Percentiles rank a stretch among this genome's conserved stretches.
phyloP scores from a whole-genome alignment of 1,140 invertebrate genomes.

The Ceratina japonica region DNA sequence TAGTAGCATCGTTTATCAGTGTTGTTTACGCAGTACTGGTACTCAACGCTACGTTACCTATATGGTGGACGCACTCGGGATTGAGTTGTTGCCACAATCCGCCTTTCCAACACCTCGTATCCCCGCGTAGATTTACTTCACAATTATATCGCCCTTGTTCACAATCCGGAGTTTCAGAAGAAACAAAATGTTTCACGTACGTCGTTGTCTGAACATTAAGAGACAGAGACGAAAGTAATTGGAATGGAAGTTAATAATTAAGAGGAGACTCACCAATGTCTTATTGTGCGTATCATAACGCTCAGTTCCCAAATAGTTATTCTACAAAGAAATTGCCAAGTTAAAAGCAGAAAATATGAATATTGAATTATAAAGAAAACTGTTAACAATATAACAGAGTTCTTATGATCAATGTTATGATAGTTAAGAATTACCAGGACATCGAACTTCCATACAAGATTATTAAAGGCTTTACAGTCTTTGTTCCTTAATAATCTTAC shows the following conservation, averaged over 20 bases:
- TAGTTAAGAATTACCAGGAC: conserved; percentile 32
- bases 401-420: conserved; percentile 19
- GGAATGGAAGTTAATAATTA: too few species aligned
- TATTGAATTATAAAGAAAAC: neutral
- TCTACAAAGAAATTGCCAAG: conserved; percentile 9
- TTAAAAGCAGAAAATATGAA: neutral
- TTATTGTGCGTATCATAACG: neutral
- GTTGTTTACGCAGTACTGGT: neutral
- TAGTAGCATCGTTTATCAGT: too few species aligned
- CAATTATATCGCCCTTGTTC: neutral
- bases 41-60: conserved; percentile 23
- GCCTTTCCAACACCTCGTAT: conserved; percentile 1
- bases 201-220: neutral
- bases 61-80: neutral
- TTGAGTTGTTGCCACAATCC: conserved; percentile 33
- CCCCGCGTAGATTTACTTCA: neutral
- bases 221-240: neutral
- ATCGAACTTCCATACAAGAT: neutral
- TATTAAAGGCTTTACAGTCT: neutral
- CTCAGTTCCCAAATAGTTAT: neutral
- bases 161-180: too few species aligned
- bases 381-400: too few species aligned
- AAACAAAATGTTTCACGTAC: too few species aligned
- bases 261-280: conserved; percentile 28
- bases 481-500: too few species aligned